These are phyloP conservation scores for Channa striata DNA, from an alignment of 2,797 vertebrate species.

Conservation along the genomic window DNA sequence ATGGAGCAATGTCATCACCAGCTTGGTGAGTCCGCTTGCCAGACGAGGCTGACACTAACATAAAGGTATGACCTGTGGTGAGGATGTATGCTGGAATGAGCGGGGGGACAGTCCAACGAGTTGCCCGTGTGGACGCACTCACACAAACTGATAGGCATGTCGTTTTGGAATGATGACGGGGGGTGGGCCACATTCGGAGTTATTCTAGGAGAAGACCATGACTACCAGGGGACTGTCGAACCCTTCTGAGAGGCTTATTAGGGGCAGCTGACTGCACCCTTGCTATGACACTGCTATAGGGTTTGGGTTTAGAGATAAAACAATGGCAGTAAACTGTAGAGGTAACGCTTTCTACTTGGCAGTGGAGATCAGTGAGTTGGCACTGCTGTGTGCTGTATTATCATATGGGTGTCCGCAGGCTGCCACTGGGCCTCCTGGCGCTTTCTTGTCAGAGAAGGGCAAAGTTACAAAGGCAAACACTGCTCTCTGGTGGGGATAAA, in stretches of 20 bases:
- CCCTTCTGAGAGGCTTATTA: slow-evolving; percentile 25
- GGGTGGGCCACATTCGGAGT: slow-evolving; percentile 59
- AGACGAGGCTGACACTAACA: slow-evolving; percentile 58
- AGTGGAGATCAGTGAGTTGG: slow-evolving; percentile 50
- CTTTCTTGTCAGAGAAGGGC: slow-evolving; percentile 40
- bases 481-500: slow-evolving; percentile 78
- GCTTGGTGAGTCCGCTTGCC: slow-evolving; percentile 55
- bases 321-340: slow-evolving; percentile 37
- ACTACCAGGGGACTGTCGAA: slow-evolving; percentile 19
- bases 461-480: slow-evolving; percentile 74
- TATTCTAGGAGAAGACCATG: slow-evolving; percentile 54
- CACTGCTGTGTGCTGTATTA: slow-evolving; percentile 37
- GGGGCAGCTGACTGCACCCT: slow-evolving; percentile 11
- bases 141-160: slow-evolving; percentile 37
- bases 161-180: slow-evolving; percentile 75
- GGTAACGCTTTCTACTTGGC: slow-evolving; percentile 34
- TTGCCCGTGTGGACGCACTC: slow-evolving; percentile 14
- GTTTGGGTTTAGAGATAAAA: slow-evolving; percentile 25
- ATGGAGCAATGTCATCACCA: slow-evolving; percentile 58
- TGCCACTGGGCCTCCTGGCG: slow-evolving; percentile 39
- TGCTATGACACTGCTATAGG: slow-evolving; percentile 29
- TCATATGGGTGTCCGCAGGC: slow-evolving; percentile 20
- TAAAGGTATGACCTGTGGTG: slow-evolving; percentile 57
- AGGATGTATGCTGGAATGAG: slow-evolving; percentile 68
- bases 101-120: slow-evolving; percentile 45